A percentile compares a stretch with the other conserved stretches of the same genome.
phyloP scores from a whole-genome alignment of 2,113 vertebrate genomes.

The Nycticryphes semicollaris region DNA sequence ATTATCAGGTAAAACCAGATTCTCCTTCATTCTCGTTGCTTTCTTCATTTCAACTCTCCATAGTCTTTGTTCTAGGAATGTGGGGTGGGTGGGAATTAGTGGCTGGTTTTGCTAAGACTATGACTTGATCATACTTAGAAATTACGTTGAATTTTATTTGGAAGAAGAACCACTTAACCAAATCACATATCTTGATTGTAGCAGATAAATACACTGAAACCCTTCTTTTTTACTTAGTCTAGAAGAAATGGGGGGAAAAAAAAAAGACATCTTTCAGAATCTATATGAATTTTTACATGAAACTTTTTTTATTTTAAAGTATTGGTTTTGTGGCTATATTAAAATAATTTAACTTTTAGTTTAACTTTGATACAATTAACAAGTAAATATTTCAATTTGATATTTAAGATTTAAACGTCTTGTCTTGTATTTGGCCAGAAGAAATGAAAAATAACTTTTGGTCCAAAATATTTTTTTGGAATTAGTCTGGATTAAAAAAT shows the following conservation, averaged over 20 bases:
- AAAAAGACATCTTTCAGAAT: neutral
- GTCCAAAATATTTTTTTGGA: accelerated
- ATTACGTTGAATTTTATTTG: neutral
- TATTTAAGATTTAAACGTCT: neutral
- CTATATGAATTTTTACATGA: no score
- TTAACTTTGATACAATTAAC: no score
- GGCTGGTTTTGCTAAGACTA: neutral
- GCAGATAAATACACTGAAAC: neutral
- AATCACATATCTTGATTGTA: neutral
- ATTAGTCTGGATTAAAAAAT: neutral
- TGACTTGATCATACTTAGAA: neutral
- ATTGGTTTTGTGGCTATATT: neutral
- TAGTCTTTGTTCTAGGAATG: neutral
- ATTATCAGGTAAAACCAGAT: neutral
- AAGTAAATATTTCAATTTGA: no score
- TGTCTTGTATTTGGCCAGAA: neutral
- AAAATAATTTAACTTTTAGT: no score
- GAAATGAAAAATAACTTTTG: neutral
- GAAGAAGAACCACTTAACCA: neutral
- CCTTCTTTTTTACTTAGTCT: neutral
- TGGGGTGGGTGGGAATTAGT: neutral
- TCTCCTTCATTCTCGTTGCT: neutral
- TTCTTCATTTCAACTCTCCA: neutral
- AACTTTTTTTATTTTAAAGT: neutral
- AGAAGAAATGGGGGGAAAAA: neutral